Evolutionary conservation across 2,888 invertebrate species (phyloP), one percentile per base, ranked within the genome.

Genomic region (Folsomia candida): DNA sequence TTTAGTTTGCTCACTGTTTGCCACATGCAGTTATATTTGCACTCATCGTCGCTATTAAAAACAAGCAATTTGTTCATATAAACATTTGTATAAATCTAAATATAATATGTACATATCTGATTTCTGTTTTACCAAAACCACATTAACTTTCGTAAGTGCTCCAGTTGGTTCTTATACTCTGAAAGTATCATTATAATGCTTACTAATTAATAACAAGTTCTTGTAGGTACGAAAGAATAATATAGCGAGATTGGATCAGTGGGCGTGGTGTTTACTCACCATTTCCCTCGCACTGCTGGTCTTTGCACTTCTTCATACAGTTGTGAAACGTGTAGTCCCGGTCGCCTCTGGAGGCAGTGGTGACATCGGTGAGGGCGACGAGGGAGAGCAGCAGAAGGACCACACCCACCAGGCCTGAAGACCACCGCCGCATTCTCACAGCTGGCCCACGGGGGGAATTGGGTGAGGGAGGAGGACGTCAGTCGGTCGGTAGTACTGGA

Each of bases 21-120:
- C 97, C 97, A 97, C 93, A 94, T 97, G 82, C 97, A 97, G 11
- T 87, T 84, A 82, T 97, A 94, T 76, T 88, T 87, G 82, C 97
- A 97, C 81, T 97, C 94, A 81, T 94, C 93, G 4, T 84, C 84
- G 83, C 37, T 37, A 37, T 37, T 37, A 9, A 37, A 37, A 37
- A 37, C n/a, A n/a, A 14, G 4, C 37, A 37, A 37, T 14, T 9
- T 4, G 37, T 37, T 37, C 37, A 37, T 37, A 9, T 37, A 9
- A 37, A 4, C 6, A 37, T 37, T 37, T 37, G n/a, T n/a, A n/a
- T n/a, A n/a, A n/a, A n/a, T n/a, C n/a, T n/a, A n/a, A n/a, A n/a
- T n/a, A n/a, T n/a, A n/a, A n/a, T n/a, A n/a, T n/a, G n/a, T n/a
- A n/a, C n/a, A n/a, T n/a, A n/a, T n/a, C n/a, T n/a, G n/a, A n/a